Evolutionary conservation across 2,888 invertebrate species (phyloP), one percentile per base, ranked within the genome.

Genomic region (Rhaphigaster nebulosa): DNA sequence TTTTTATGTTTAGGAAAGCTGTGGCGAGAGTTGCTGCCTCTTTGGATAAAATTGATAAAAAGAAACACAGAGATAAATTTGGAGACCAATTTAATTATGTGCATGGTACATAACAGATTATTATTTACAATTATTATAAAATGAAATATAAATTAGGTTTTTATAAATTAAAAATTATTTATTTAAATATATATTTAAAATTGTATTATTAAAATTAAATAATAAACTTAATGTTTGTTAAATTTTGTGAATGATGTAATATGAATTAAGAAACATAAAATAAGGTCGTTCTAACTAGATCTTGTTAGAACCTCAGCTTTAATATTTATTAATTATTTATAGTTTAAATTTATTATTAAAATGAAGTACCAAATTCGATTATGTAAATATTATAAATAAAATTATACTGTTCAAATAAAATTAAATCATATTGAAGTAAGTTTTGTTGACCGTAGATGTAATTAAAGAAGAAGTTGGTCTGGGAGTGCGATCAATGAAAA

Each of bases 61-160:
- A 94, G 91, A 92, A 92, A 90, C 93, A 93, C 91, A 92, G 93
- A 89, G 95, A 95, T 92, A 95, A 95, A 93, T 95, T 94, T 93
- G 94, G 94, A 5, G 94, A 95, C 92, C 94, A 95, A 92, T 95
- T 94, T 93, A 94, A 94, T 92, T 95, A 95, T 91, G 92, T 93
- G 60, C 92, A 92, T 90, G 88, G 88, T 29, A 88, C 88, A 20
- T 88, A 60, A 38, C 15, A 87, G 23, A 0, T 1, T 12, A 29
- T 65, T 18, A 29, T 15, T 65, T 29, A 65, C 15, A 18, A 29
- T 18, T 29, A n/a, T n/a, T n/a, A n/a, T n/a, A 18, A 29, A 65
- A 60, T n/a, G n/a, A 54, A 23, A 54, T 45, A 52, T 52, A 52
- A 52, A 52, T 52, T 52, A 52, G 23, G 23, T 56, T 56, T 23